Evolutionary conservation across 2,888 invertebrate species (phyloP).

Genomic region (Trichogramma dendrolimi): DNA sequence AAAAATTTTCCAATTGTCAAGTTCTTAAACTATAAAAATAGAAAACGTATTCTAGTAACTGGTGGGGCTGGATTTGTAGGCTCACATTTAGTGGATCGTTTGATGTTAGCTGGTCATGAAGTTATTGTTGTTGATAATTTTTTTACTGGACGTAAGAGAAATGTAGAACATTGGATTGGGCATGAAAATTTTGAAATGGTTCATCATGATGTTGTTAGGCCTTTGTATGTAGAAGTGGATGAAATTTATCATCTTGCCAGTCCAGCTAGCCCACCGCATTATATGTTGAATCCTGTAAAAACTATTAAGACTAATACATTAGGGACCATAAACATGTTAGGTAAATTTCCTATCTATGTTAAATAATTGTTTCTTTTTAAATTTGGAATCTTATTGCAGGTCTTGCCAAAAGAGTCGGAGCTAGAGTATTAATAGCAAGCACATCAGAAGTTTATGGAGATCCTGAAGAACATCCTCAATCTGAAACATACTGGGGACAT

Average conservation of each 20-base stretch:
- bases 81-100: constrained; percentile 90
- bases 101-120: constrained; percentile 95
- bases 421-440: constrained; percentile 90
- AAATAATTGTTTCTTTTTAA: neutral
- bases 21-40: constrained; percentile 84
- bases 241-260: constrained; percentile 98
- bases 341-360: constrained; percentile 52
- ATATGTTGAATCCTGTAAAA: constrained; percentile 99
- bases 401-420: constrained; percentile 87
- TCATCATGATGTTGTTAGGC: constrained; percentile 98
- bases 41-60: constrained; percentile 90
- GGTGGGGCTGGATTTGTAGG: constrained; percentile 99
- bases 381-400: constrained; percentile 55
- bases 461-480: constrained; percentile 96
- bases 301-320: constrained; percentile 98
- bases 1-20: constrained; percentile 87
- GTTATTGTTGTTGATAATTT: constrained; percentile 97
- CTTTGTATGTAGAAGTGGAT: constrained; percentile 93
- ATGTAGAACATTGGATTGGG: constrained; percentile 98
- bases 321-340: constrained; percentile 90
- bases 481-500: constrained; percentile 98
- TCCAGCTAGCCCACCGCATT: constrained; percentile 98
- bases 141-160: constrained; percentile 93
- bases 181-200: constrained; percentile 98
- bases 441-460: constrained; percentile 99